Evolutionary conservation across 2,113 vertebrate genomes (phyloP), one percentile per base, ranked within the genome.

Genomic region (Brachyhypopomus gauderio): DNA sequence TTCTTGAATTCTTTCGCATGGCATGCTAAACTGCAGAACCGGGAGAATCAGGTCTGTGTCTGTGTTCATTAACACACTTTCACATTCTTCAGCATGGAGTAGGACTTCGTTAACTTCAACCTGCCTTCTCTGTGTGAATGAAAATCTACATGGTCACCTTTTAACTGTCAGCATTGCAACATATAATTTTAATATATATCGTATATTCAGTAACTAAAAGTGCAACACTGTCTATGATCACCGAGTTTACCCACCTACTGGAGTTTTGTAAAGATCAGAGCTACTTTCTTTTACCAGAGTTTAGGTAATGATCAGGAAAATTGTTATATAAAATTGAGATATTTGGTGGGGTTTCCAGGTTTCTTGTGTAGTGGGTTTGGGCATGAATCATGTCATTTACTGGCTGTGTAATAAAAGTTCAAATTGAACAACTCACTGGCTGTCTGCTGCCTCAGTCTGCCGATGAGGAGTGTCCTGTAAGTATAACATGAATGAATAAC

Each of bases 1-100:
- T 79, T 56, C 23, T 70, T 81, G 17, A 41, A 67, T 59, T 52
- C n/a, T 72, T 73, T 78, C 75, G 81, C 81, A 86, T 83, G 85
- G 22, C 27, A 67, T 86, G 67, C 78, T 66, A 30, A 34, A 48
- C 16, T n/a, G 45, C 20, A 30, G 11, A 52, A 12, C 12, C 45
- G 19, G 16, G n/a, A 3, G n/a, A 34, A 62, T 23, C 52, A 52
- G 75, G 41, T 45, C 4, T 27, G 25, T 22, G 20, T 70, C 25
- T 79, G 2, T 72, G 72, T 75, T 58, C 16, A 58, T 36, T 25
- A n/a, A 67, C 27, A 56, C 14, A 34, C 30, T 23, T 70, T 59
- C 7, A 58, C 7, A 71, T 30, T 30, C 30, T 30, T 30, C 30
- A 20, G 62, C 17, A 27, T 66, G 16, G 22, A 22, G 19, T 52